Percentiles rank a stretch among this genome's conserved stretches.
Conservation (phyloP, 2,797 vertebrate species). For the Paguma larvata region DNA sequence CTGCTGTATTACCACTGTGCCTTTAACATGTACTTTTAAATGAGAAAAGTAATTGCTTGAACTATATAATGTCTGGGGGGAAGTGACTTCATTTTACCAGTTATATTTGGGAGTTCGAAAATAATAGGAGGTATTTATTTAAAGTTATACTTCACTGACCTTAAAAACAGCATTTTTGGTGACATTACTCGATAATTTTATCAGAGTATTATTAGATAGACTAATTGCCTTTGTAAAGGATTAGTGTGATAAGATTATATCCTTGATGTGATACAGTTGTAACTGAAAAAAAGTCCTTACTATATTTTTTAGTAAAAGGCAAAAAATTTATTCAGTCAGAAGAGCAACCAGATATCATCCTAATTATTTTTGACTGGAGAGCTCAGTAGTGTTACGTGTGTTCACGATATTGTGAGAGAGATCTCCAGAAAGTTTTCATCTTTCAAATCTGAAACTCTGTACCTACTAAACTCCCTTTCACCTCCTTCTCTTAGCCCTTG, state of each 20-base stretch:
- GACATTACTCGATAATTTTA: slow-evolving; percentile 23
- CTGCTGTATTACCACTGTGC: neutral
- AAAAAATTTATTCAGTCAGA: neutral
- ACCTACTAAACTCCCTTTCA: neutral
- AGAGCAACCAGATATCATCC: neutral
- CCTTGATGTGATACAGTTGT: neutral
- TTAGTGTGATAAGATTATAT: slow-evolving; percentile 19
- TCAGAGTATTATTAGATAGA: neutral
- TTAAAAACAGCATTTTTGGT: neutral
- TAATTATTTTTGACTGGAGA: neutral
- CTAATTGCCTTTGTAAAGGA: neutral
- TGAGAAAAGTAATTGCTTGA: slow-evolving; percentile 30
- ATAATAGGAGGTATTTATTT: neutral
- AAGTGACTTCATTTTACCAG: neutral
- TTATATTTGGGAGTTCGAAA: neutral
- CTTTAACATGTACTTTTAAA: slow-evolving; percentile 58
- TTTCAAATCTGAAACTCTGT: neutral
- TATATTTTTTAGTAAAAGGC: neutral
- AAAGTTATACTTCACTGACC: neutral
- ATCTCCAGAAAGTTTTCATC: neutral
- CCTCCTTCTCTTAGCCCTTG: neutral
- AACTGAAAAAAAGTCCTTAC: neutral
- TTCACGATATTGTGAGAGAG: neutral
- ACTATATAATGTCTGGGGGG: neutral
- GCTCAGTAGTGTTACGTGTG: neutral